Evolutionary conservation across 2,888 invertebrate species (phyloP), one percentile per base, ranked within the genome.

Genomic region (Coenonympha arcania): DNA sequence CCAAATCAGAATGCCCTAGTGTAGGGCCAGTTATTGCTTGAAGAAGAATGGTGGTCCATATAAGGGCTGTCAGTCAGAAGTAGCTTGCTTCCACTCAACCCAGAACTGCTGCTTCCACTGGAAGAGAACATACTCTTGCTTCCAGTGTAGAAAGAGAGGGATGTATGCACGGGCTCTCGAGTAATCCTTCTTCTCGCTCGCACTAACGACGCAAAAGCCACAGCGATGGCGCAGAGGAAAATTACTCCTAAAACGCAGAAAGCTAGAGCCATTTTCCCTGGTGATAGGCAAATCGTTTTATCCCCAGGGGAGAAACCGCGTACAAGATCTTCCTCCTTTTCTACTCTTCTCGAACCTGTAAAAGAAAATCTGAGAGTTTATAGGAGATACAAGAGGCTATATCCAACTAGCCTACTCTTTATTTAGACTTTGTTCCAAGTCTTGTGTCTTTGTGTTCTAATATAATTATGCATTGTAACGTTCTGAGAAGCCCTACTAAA

Each of bases 191-290:
- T 79, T 66, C 90, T 85, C 6, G 90, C 89, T 66, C 90, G 83
- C 62, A 91, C 80, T 43, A 93, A 71, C 2, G 91, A 91, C 28
- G 89, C 89, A 50, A 92, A 89, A 2, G 92, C 90, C 8, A 92
- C 89, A 2, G 91, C 87, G 6, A 93, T 89, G 5, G 93, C 93
- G 48, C 90, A 84, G 0, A 93, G 76, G 71, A 93, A 92, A 56
- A 93, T 90, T 4, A 92, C 74, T 4, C 93, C 92, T 61, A 93
- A 74, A 0, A 92, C 80, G 65, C 92, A 92, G 66, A 93, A 93
- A 0, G 92, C 90, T 42, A 93, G 81, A 8, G 93, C 92, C 88
- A 93, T 89, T 80, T 91, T 92, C 5, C 92, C 91, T 11, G 92
- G 90, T 6, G 93, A 93, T 56, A 93, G 84, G 66, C 93, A 93